A percentile compares a stretch with the other conserved stretches of the same genome.
These are phyloP conservation scores for Sarcophaga caerulescens DNA, from an alignment of 2,888 invertebrate genomes.

Conservation along the genomic window DNA sequence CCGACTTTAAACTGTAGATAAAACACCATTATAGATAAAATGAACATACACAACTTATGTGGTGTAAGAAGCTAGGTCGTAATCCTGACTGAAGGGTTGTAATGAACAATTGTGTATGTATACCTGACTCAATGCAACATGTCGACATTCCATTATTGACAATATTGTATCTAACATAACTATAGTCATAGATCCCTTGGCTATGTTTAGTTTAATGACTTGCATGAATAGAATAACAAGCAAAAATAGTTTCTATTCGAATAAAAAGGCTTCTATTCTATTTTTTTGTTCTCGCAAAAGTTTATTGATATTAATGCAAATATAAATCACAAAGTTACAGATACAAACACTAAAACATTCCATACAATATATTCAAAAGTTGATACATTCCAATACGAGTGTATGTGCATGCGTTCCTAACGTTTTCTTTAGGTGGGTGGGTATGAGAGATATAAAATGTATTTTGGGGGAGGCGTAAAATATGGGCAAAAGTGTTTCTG, in stretches of 20 bases:
- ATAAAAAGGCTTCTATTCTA: conserved; percentile 4
- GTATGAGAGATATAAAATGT: no score
- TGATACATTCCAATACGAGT: no score
- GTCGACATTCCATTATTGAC: conserved; percentile 40
- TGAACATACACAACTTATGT: no score
- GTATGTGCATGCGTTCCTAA: no score
- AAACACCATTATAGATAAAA: no score
- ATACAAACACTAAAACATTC: not conserved
- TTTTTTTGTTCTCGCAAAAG: not conserved
- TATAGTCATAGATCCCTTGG: not conserved
- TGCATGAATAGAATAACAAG: conserved; percentile 13
- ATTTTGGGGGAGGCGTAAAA: no score
- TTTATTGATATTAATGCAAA: conserved; percentile 49
- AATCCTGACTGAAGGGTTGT: no score
- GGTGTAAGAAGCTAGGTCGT: no score
- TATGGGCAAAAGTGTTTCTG: not conserved
- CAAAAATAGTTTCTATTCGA: conserved; percentile 45
- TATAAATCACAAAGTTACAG: conserved; percentile 52
- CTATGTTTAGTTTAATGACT: conserved; percentile 4
- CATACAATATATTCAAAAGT: not conserved
- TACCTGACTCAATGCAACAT: not conserved
- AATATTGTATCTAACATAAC: not conserved
- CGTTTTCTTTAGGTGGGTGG: no score
- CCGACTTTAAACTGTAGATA: no score
- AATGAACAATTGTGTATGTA: not conserved